Base-by-base conservation (phyloP, 2,113 vertebrate genomes). In the Capreolus pygargus region DNA sequence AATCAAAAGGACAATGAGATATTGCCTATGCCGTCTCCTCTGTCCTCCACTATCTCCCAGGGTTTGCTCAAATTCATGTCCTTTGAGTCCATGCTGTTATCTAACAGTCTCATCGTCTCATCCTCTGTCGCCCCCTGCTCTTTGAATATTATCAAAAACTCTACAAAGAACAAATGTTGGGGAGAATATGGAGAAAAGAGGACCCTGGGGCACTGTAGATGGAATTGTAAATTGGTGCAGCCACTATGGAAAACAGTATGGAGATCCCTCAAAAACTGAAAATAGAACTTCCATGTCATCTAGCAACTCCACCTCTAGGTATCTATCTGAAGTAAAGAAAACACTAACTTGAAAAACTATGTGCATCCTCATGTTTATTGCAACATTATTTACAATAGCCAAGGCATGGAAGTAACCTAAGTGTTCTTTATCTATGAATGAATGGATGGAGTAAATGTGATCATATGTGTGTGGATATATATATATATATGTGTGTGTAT, bases 401-500 rank as follows among this genome's bases (percentile, higher is more conserved):
- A 82, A 36, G 33, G n/a, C n/a, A 83, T 9, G 52, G 33, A 55
- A 27, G 12, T n/a, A 83, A 55, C 6, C 50, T 36, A 55, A 36
- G 12, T 83, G 19, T 55, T 54, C 50, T 55, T 55, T 14, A 55
- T 25, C 12, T 55, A 36, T 55, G 81, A 52, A 54, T 54, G 79
- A 83, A 83, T 54, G 33, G 52, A 55, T 15, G 15, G 52, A 83
- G 52, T 13, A 83, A 83, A 83, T 15, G 50, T 83, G 19, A 54
- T 83, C 21, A 0, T 83, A n/a, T 54, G 13, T n/a, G n/a, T 82
- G 33, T 28, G 28, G 25, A 23, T 5, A 12, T 1, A 23, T 3
- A 0, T 16, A 15, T 4, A 28, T 78, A 45, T 47, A 27, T 74
- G 12, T 21, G 5, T 27, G 11, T 45, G 45, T 45, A 45, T 45